Base-by-base conservation (phyloP, 2,113 vertebrate genomes). In the Corvus cornix region DNA sequence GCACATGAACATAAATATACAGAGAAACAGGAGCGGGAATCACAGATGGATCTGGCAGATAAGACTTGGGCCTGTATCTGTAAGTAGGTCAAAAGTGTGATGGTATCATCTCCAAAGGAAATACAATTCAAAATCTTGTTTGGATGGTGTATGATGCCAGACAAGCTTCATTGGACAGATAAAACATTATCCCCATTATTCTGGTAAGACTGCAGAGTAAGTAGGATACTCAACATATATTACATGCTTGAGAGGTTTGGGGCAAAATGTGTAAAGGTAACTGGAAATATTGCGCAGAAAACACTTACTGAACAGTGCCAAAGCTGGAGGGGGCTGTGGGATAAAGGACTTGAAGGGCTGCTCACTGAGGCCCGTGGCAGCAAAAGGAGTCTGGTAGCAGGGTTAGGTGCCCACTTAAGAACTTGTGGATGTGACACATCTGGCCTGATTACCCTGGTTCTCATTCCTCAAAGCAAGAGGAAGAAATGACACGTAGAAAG, bases 21-120 rank as follows among this genome's bases (percentile, higher is more conserved):
- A 95, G 95, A 93, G 91, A 96, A 97, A 87, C 35, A 63, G 94
- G 95, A 97, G 84, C 20, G 39, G 92, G 95, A 96, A 97, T 96
- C 74, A 0, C 79, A 95, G 97, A 97, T 91, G 75, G 85, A 95
- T 97, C 96, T 97, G 92, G 67, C 72, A 88, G 97, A 96, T 93
- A 97, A 95, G 93, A 44, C 87, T 87, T 77, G 87, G 92, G 49
- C 67, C 81, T 95, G 51, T 96, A 90, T 89, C 95, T 80, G 16
- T 84, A 93, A 97, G 89, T 84, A 93, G 92, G 95, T 97, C 75
- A 77, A 96, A 93, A 95, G 72, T 90, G 51, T 51, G 86, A 93
- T 83, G 77, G 80, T 77, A 67, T 92, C 93, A n/a, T 86, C 83
- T 95, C 70, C 84, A 59, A 69, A 81, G 87, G 43, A 73, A 90